These are phyloP conservation scores for Parus major DNA, from an alignment of 2,113 vertebrate genomes.

Conservation along the genomic window DNA sequence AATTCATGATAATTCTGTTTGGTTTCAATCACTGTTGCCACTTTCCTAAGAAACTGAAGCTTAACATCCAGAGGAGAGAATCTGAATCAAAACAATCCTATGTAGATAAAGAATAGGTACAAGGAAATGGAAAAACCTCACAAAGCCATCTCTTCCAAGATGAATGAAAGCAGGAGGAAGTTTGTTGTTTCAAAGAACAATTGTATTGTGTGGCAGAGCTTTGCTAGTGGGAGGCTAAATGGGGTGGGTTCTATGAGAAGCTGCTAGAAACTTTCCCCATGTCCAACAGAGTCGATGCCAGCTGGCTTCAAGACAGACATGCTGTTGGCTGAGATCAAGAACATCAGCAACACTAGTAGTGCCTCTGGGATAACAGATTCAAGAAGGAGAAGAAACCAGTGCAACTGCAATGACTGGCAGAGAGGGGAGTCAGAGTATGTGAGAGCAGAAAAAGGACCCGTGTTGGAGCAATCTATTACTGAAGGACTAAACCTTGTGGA, in stretches of 20 bases:
- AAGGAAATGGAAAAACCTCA: neutral
- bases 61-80: neutral
- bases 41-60: neutral
- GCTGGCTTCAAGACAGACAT: neutral
- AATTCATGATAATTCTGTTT: neutral
- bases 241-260: neutral
- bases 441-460: neutral
- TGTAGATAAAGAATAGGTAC: neutral
- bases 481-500: neutral
- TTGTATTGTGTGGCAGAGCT: neutral
- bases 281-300: neutral
- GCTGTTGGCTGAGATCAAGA: rapidly evolving
- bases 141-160: neutral
- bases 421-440: neutral
- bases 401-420: neutral
- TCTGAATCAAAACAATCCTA: neutral
- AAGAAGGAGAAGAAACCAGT: neutral
- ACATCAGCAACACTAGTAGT: neutral
- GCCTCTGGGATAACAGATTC: neutral
- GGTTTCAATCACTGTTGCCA: neutral
- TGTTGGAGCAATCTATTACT: neutral
- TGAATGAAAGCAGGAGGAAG: neutral
- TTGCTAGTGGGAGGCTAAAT: neutral
- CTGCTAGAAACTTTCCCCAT: neutral
- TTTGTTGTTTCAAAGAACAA: neutral